These are phyloP conservation scores for Ursus arctos DNA, from an alignment of 2,113 vertebrate genomes.

Conservation along the genomic window DNA sequence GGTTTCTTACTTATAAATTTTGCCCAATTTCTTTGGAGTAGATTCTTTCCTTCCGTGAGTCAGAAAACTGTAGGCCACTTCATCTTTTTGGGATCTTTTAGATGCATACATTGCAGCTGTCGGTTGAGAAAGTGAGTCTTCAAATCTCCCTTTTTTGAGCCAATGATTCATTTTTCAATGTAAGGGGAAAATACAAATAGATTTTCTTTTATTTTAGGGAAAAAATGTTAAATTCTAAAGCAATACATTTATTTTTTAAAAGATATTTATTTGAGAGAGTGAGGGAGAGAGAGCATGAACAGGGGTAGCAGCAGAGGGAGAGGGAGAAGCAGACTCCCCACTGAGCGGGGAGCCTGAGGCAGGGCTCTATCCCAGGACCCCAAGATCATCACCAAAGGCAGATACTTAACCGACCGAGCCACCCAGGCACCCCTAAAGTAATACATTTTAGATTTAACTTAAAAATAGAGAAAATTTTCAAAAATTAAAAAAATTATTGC, in stretches of 20 bases:
- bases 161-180: background rate
- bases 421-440: background rate
- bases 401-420: too few relatives aligned
- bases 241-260: background rate
- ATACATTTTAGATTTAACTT: background rate
- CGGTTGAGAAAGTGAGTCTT: background rate
- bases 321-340: too few relatives aligned
- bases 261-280: too few relatives aligned
- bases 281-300: too few relatives aligned
- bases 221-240: background rate
- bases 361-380: too few relatives aligned
- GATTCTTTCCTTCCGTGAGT: background rate
- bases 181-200: background rate
- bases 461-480: background rate
- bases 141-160: background rate
- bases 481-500: background rate
- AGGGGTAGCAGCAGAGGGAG: too few relatives aligned
- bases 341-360: too few relatives aligned
- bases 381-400: too few relatives aligned
- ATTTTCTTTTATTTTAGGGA: background rate
- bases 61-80: background rate
- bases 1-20: constrained; percentile 32
- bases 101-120: background rate
- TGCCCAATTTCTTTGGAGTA: background rate
- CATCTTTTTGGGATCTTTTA: background rate